Conservation (phyloP, 2,113 vertebrate species). For the Psilopogon haemacephalus region DNA sequence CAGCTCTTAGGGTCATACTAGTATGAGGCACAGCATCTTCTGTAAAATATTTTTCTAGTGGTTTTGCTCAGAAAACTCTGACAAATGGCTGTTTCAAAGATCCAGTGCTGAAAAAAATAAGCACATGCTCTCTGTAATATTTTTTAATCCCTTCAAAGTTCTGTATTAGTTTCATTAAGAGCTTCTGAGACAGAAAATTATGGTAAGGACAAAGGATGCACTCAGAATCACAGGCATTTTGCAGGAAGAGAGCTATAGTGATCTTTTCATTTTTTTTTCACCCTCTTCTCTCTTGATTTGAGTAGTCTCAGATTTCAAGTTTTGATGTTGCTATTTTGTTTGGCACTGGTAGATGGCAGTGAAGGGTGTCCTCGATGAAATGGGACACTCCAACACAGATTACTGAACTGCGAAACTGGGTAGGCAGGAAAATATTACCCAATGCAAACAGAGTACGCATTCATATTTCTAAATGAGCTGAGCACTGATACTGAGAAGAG, state of each 20-base stretch:
- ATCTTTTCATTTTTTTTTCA: background rate
- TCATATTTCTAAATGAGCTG: background rate
- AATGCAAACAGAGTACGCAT: background rate
- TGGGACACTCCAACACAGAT: background rate
- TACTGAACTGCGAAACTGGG: background rate
- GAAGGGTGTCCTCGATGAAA: background rate
- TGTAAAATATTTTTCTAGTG: background rate
- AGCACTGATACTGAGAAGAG: background rate
- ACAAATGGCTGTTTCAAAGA: background rate
- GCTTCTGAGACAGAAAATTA: background rate
- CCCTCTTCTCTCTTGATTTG: accelerated
- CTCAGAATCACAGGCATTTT: background rate
- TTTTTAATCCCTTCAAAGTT: background rate
- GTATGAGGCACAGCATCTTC: background rate
- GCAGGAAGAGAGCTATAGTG: background rate
- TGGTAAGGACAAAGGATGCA: background rate
- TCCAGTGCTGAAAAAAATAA: background rate
- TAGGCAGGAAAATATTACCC: background rate
- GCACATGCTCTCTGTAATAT: too few species aligned
- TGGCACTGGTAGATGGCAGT: background rate
- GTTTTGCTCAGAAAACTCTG: background rate
- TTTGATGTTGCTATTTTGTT: background rate
- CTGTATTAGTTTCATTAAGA: background rate
- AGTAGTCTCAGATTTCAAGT: background rate
- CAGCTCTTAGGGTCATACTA: accelerated